phyloP scores from a whole-genome alignment of 1,140 invertebrate species.

The Drosophila punjabiensis region DNA sequence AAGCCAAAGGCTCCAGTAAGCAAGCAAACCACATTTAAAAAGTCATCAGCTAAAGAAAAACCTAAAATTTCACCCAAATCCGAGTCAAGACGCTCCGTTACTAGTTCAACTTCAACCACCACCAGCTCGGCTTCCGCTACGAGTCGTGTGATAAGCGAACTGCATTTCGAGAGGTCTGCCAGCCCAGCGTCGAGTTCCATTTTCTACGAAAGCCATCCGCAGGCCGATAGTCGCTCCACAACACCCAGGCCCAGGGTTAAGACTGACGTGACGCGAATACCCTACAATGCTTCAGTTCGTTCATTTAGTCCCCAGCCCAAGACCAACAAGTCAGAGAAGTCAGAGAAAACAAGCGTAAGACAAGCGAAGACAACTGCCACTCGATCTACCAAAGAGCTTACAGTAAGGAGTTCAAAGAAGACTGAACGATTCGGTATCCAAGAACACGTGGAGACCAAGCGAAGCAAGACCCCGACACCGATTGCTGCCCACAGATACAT shows the following conservation, averaged over 20 bases:
- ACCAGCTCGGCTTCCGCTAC: constrained; percentile 65
- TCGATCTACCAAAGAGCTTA: constrained; percentile 42
- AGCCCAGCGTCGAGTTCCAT: constrained; percentile 77
- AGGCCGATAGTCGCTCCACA: constrained; percentile 73
- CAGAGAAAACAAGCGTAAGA: constrained; percentile 29
- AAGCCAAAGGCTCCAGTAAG: constrained; percentile 15
- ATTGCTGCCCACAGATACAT: constrained; percentile 74
- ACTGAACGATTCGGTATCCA: constrained; percentile 34
- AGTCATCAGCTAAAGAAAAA: constrained; percentile 18
- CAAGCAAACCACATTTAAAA: constrained; percentile 27
- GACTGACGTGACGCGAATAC: constrained; percentile 76
- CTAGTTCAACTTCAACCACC: constrained; percentile 67
- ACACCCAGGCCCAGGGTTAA: constrained; percentile 75
- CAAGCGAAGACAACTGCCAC: constrained; percentile 39
- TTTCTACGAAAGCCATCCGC: constrained; percentile 75
- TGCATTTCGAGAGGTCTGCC: constrained; percentile 71
- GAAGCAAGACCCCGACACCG: constrained; percentile 58
- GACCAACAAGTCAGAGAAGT: constrained; percentile 37
- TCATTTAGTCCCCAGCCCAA: constrained; percentile 62
- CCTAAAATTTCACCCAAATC: constrained; percentile 39
- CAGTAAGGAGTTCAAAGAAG: constrained; percentile 31
- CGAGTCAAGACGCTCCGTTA: constrained; percentile 67
- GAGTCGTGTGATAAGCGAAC: constrained; percentile 71
- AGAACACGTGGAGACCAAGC: constrained; percentile 22
- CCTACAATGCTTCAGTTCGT: constrained; percentile 65